Evolutionary conservation across 92 coral and sea anemone genomes (phyloP).

Genomic region (Galaxea fascicularis): DNA sequence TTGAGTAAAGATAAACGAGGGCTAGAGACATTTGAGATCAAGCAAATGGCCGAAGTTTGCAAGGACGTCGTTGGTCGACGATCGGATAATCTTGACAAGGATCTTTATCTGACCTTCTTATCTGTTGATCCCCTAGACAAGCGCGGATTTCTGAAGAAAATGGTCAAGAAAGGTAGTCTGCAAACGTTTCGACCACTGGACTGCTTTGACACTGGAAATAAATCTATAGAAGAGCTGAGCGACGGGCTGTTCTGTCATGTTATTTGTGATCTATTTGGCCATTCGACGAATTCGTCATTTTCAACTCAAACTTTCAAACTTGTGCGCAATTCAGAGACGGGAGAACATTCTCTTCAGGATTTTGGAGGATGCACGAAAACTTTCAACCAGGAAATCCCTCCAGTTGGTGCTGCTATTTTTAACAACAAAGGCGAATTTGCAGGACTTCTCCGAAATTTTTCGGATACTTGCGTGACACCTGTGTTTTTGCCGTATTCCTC

Average conservation of each 20-base stretch:
- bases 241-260: conserved; percentile 56
- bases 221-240: conserved; percentile 18
- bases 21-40: conserved; percentile 82
- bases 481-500: conserved; percentile 52
- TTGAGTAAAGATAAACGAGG: conserved; percentile 78
- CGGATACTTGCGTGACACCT: conserved; percentile 57
- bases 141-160: conserved; percentile 86
- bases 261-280: conserved; percentile 24
- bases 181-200: conserved; percentile 82
- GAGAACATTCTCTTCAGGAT: conserved; percentile 64
- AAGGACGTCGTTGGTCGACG: conserved; percentile 54
- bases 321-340: conserved; percentile 38
- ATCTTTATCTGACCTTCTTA: conserved; percentile 60
- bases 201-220: conserved; percentile 44
- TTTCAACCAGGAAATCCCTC: conserved; percentile 54
- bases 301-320: conserved; percentile 69
- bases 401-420: conserved; percentile 75
- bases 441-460: conserved; percentile 68
- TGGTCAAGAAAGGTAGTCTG: conserved; percentile 86
- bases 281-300: conserved; percentile 36
- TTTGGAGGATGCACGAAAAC: conserved; percentile 58
- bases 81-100: conserved; percentile 10
- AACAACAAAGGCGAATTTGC: conserved; percentile 79
- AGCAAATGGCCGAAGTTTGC: conserved; percentile 78
- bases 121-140: conserved; percentile 85